A percentile compares a stretch with the other conserved stretches of the same genome.
phyloP scores from a whole-genome alignment of 1,140 invertebrate genomes.

The Eriocheir sinensis region DNA sequence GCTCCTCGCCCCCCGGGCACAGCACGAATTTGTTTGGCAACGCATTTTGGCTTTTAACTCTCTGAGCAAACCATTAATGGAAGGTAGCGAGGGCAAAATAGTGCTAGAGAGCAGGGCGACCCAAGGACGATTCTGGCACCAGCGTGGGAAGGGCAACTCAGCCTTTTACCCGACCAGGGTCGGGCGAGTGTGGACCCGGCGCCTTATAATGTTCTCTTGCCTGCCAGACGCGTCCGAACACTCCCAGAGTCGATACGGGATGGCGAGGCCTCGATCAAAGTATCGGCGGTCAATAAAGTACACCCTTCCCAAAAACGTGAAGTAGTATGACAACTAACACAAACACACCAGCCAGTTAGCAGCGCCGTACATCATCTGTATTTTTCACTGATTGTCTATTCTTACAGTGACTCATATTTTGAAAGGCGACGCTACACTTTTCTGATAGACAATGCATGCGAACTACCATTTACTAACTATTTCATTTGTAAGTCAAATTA shows the following conservation, averaged over 20 bases:
- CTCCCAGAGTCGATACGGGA: background rate
- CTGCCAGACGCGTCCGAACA: conserved; percentile 63
- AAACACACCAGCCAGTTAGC: too few relatives aligned
- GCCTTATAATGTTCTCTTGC: conserved; percentile 70
- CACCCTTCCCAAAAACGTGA: too few relatives aligned
- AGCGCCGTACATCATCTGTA: too few relatives aligned
- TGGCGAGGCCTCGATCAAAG: background rate
- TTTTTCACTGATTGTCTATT: too few relatives aligned
- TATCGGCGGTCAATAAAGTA: too few relatives aligned
- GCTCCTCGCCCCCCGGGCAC: conserved; percentile 46
- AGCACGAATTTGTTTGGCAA: conserved; percentile 73
- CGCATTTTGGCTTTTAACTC: conserved; percentile 77
- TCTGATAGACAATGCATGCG: too few relatives aligned
- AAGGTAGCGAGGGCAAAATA: conserved; percentile 49
- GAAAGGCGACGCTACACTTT: too few relatives aligned
- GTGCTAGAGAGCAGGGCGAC: conserved; percentile 34
- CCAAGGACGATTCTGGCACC: conserved; percentile 44
- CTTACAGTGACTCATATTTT: too few relatives aligned
- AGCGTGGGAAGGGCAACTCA: background rate
- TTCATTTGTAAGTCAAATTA: too few relatives aligned
- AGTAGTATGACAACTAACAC: too few relatives aligned
- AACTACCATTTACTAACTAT: too few relatives aligned
- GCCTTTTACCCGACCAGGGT: conserved; percentile 32
- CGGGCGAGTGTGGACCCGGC: background rate
- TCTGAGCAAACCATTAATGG: conserved; percentile 74